Conservation (phyloP, 2,797 vertebrate genomes). For the Chrysocyon brachyurus region DNA sequence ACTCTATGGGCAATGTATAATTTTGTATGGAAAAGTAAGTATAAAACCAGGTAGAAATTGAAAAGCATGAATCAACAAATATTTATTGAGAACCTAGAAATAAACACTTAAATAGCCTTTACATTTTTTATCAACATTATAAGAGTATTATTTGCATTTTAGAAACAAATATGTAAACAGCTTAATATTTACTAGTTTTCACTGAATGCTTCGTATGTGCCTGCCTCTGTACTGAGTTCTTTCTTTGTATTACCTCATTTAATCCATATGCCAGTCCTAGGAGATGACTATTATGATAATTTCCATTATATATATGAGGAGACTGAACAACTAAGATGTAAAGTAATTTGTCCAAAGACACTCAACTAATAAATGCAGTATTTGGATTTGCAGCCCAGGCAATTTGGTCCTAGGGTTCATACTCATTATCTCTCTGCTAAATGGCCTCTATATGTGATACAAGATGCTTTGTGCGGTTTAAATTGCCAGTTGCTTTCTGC, state of each 20-base stretch:
- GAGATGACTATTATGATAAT: not conserved
- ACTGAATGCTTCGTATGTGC: not conserved
- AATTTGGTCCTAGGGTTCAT: not conserved
- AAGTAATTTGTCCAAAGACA: not conserved
- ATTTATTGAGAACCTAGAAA: slow-evolving; percentile 32
- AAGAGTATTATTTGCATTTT: slow-evolving; percentile 16
- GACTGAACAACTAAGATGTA: not conserved
- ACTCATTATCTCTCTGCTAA: not conserved
- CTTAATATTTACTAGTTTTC: not conserved
- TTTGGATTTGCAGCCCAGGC: not conserved
- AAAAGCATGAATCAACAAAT: not conserved
- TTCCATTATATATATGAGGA: slow-evolving; percentile 36
- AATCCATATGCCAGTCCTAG: not conserved
- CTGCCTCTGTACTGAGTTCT: not conserved
- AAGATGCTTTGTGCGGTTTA: not conserved
- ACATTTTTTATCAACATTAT: not conserved
- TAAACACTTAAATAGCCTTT: slow-evolving; percentile 2
- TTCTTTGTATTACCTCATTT: slow-evolving; percentile 22
- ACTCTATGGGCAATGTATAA: not conserved
- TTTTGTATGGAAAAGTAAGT: slow-evolving; percentile 16
- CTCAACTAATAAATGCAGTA: not conserved
- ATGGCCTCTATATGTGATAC: not conserved
- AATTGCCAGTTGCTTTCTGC: not conserved
- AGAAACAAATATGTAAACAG: slow-evolving; percentile 2
- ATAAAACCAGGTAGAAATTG: not conserved